Percentiles rank a stretch among this genome's conserved stretches.
phyloP scores from a whole-genome alignment of 1,140 invertebrate genomes.

The Penaeus vannamei region DNA sequence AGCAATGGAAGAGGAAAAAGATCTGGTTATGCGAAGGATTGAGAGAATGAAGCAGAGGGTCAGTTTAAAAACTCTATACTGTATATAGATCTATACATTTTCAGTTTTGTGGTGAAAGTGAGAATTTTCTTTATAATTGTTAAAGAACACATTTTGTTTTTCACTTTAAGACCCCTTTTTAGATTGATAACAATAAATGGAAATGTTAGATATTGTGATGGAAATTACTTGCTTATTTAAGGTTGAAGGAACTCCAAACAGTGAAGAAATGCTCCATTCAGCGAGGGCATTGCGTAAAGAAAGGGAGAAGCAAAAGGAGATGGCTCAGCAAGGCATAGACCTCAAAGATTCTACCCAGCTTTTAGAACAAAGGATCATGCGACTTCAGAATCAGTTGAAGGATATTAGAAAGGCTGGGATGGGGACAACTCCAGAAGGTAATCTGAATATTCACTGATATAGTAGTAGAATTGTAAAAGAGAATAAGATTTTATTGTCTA shows the following conservation, averaged over 20 bases:
- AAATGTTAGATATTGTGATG: too few relatives aligned
- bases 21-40: constrained; percentile 81
- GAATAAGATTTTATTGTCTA: background rate
- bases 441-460: background rate
- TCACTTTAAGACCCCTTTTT: too few relatives aligned
- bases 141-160: too few relatives aligned
- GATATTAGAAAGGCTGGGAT: constrained; percentile 75
- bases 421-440: constrained; percentile 76
- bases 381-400: constrained; percentile 76
- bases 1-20: constrained; percentile 88
- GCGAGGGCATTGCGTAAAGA: constrained; percentile 81
- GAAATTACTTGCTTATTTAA: background rate
- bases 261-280: constrained; percentile 70
- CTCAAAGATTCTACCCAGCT: constrained; percentile 75
- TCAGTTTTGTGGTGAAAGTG: background rate
- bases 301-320: constrained; percentile 78
- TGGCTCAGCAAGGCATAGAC: constrained; percentile 77
- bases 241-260: constrained; percentile 68
- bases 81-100: background rate
- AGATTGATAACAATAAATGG: too few relatives aligned
- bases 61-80: background rate
- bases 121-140: background rate
- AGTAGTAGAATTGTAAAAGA: background rate
- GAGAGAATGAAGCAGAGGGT: constrained; percentile 81
- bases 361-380: constrained; percentile 75